Evolutionary conservation across 2,888 invertebrate species (phyloP).

Genomic region (Tryphoninae sp.): DNA sequence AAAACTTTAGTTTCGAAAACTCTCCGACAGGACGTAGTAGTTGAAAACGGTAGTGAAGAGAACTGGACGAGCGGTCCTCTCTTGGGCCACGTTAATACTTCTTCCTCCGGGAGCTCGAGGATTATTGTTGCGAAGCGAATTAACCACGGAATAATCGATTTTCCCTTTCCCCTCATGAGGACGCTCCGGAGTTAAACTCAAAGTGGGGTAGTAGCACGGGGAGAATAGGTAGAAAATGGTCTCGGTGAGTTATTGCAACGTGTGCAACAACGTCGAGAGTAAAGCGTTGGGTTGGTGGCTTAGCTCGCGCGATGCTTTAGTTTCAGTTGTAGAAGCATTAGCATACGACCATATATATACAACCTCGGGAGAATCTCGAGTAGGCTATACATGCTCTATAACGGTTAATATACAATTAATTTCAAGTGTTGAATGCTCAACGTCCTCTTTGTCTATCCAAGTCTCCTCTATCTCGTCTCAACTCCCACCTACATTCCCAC

Average conservation of each 20-base stretch:
- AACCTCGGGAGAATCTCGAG: constrained; percentile 24
- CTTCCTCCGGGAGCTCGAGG: constrained; percentile 27
- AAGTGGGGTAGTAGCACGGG: background rate
- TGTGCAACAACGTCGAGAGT: background rate
- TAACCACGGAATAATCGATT: constrained; percentile 39
- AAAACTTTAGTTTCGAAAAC: constrained; percentile 45
- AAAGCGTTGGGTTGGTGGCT: constrained; percentile 6
- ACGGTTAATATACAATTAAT: constrained; percentile 59
- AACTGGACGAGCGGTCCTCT: background rate
- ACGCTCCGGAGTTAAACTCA: background rate
- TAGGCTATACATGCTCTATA: background rate
- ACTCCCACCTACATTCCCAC: background rate
- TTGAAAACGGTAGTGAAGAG: background rate
- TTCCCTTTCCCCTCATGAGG: background rate
- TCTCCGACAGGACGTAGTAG: constrained; percentile 2
- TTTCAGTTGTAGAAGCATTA: constrained; percentile 46
- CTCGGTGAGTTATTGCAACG: constrained; percentile 44
- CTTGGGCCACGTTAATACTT: constrained; percentile 24
- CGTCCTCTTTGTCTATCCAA: constrained; percentile 3
- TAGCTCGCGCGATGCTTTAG: constrained; percentile 25
- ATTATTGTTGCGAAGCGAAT: constrained; percentile 23
- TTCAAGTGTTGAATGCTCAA: constrained; percentile 49
- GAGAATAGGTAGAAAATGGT: background rate
- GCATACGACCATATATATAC: constrained; percentile 14
- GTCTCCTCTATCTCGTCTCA: constrained; percentile 12